phyloP scores from a whole-genome alignment of 2,797 vertebrate species.

The Semotilus atromaculatus region DNA sequence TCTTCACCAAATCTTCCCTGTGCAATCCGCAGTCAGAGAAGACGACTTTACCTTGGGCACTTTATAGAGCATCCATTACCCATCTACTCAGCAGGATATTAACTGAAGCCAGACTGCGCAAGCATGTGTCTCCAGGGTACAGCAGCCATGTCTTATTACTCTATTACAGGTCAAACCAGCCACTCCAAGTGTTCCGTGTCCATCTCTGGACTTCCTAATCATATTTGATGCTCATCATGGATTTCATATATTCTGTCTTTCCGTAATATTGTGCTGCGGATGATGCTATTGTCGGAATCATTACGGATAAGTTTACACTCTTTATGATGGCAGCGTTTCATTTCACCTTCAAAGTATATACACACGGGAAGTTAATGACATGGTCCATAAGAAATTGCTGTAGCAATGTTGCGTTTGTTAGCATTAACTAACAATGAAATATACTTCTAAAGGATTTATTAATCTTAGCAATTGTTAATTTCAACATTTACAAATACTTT shows the following conservation, averaged over 20 bases:
- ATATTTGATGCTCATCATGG: conserved; percentile 11
- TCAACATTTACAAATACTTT: not conserved
- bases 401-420: not conserved
- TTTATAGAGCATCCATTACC: conserved; percentile 54
- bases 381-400: not conserved
- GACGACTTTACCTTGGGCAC: conserved; percentile 46
- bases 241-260: conserved; percentile 18
- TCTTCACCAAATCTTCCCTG: conserved; percentile 34
- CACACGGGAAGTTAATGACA: not conserved
- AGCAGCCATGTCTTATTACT: conserved; percentile 51
- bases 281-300: conserved; percentile 4
- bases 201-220: not conserved
- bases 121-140: conserved; percentile 45
- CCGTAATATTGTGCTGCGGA: not conserved
- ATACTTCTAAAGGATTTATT: not conserved
- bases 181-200: not conserved
- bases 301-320: conserved; percentile 10
- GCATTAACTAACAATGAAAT: not conserved
- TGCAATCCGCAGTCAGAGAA: conserved; percentile 48
- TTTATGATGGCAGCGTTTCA: not conserved
- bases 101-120: conserved; percentile 51
- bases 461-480: not conserved
- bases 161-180: conserved; percentile 32
- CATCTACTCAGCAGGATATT: conserved; percentile 58
- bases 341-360: conserved; percentile 20